phyloP scores from a whole-genome alignment of 2,797 vertebrate species.

The Trichosurus vulpecula region DNA sequence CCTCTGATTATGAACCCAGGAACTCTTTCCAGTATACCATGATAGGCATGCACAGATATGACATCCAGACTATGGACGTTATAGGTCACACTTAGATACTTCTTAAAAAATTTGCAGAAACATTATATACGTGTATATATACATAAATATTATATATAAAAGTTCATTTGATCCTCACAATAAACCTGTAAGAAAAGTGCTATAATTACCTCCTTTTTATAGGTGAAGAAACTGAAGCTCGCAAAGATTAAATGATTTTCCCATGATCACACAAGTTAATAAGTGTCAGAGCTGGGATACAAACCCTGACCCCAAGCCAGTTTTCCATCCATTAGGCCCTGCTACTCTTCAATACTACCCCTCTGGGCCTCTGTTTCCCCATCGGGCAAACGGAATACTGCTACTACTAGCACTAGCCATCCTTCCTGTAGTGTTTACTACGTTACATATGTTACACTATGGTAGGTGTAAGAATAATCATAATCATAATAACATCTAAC shows the following conservation, averaged over 20 bases:
- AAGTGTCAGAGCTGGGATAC: not conserved
- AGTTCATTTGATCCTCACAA: too few species aligned
- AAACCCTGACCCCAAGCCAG: not conserved
- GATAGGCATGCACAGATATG: not conserved
- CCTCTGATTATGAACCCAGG: not conserved
- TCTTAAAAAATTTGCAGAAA: not conserved
- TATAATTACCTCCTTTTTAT: not conserved
- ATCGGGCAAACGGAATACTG: not conserved
- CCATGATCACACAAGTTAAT: not conserved
- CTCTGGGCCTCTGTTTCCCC: not conserved
- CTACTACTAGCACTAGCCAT: not conserved
- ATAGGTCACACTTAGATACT: not conserved
- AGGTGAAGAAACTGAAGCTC: not conserved
- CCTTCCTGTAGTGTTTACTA: not conserved
- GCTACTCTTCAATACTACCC: not conserved
- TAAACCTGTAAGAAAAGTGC: not conserved
- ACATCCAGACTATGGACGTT: too few species aligned
- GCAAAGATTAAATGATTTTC: not conserved
- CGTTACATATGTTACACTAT: too few species aligned
- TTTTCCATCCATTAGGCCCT: not conserved
- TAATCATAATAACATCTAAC: accelerated
- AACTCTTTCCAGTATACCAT: not conserved
- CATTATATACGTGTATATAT: not conserved
- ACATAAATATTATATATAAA: not conserved
- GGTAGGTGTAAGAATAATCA: not conserved